Evolutionary conservation across 2,797 vertebrate genomes (phyloP).

Genomic region (Halcyon leucocephala): DNA sequence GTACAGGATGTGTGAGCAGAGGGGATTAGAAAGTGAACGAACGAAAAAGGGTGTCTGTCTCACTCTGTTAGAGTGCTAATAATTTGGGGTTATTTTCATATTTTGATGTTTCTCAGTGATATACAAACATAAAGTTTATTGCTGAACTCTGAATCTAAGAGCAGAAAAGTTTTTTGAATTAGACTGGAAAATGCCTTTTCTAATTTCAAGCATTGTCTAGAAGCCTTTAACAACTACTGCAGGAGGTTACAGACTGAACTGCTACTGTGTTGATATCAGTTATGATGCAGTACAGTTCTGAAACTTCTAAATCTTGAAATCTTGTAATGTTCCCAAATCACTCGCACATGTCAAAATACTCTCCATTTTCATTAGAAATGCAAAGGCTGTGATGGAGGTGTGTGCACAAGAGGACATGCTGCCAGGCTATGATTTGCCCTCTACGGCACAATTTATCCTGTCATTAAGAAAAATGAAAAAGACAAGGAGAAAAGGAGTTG

Average conservation of each 20-base stretch:
- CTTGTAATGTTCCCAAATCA: not conserved
- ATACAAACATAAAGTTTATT: not conserved
- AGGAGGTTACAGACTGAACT: not conserved
- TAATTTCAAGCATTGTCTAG: not conserved
- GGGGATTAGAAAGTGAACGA: not conserved
- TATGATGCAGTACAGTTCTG: not conserved
- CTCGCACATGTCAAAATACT: not conserved
- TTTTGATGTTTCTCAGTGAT: not conserved
- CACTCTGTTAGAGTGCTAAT: not conserved
- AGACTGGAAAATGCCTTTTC: not conserved
- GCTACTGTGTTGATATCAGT: not conserved
- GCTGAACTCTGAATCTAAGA: not conserved
- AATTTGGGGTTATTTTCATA: not conserved
- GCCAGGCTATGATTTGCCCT: not conserved
- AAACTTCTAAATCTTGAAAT: not conserved
- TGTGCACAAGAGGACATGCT: not conserved
- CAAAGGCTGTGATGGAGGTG: not conserved
- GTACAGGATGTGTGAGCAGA: not conserved
- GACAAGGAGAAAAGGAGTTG: rapidly evolving
- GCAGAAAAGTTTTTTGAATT: not conserved
- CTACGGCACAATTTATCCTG: not conserved
- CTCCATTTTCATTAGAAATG: not conserved
- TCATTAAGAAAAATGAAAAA: not conserved
- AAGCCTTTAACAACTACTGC: not conserved
- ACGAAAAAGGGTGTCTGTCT: not conserved